Conservation (phyloP, 2,797 vertebrate genomes). For the Hypotaenidia okinawae region DNA sequence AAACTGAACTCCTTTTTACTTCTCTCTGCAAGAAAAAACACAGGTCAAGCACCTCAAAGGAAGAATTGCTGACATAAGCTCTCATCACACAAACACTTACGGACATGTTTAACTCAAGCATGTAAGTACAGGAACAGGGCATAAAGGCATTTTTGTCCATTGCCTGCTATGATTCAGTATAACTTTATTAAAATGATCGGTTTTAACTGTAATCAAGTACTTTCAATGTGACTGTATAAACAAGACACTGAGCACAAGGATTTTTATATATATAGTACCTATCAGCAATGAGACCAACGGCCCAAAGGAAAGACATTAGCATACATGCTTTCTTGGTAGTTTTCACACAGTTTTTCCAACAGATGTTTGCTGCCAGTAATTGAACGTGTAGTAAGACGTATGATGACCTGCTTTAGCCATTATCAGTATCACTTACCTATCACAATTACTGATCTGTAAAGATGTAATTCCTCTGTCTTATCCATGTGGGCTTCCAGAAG, state of each 20-base stretch:
- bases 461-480: neutral
- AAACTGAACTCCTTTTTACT: neutral
- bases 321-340: neutral
- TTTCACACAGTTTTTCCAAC: neutral
- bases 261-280: neutral
- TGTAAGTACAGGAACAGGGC: neutral
- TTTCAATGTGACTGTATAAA: neutral
- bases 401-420: neutral
- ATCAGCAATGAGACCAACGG: neutral
- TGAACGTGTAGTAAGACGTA: neutral
- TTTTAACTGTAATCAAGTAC: neutral
- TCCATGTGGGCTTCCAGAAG: neutral
- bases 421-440: neutral
- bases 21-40: neutral
- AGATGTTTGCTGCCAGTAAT: neutral
- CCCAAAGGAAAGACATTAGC: neutral
- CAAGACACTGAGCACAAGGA: neutral
- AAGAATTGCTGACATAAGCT: neutral
- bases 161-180: neutral
- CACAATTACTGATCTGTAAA: neutral
- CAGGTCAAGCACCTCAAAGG: neutral
- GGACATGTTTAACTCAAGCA: neutral
- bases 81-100: neutral
- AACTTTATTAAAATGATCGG: neutral
- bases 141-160: slow-evolving; percentile 23